A percentile compares a stretch with the other conserved stretches of the same genome.
phyloP scores from a whole-genome alignment of 2,888 invertebrate species.

The Muscina levida region DNA sequence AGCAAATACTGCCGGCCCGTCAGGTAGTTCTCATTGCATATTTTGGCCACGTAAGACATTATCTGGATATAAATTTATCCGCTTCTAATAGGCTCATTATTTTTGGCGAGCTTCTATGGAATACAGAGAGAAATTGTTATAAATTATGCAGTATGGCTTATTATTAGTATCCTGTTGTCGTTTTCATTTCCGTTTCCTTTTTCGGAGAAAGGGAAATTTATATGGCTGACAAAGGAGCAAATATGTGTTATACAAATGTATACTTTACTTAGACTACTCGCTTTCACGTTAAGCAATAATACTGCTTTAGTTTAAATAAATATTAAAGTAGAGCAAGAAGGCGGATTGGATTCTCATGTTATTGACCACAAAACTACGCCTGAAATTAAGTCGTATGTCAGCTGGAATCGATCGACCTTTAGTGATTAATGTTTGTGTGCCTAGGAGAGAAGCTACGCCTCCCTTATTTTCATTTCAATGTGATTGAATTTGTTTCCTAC shows the following conservation, averaged over 20 bases:
- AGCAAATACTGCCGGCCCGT: too few species aligned
- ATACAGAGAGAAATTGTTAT: background rate
- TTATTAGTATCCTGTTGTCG: constrained; percentile 6
- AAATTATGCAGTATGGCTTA: constrained; percentile 14
- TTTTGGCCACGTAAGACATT: constrained; percentile 22
- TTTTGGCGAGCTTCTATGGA: background rate
- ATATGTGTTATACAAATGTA: background rate
- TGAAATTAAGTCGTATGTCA: too few species aligned
- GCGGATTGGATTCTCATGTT: background rate
- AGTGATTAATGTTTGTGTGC: constrained; percentile 16
- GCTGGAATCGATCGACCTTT: background rate
- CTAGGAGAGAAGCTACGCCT: background rate
- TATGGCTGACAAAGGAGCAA: too few species aligned
- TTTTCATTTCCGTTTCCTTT: background rate
- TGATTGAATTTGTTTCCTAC: background rate
- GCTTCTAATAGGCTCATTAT: constrained; percentile 28
- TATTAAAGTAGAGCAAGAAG: background rate
- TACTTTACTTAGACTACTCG: background rate
- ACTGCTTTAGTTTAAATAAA: too few species aligned
- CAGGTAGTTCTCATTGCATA: background rate
- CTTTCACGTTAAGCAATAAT: background rate
- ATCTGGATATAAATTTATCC: constrained; percentile 32
- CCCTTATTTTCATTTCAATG: background rate
- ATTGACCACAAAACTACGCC: background rate
- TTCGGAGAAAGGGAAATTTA: too few species aligned